phyloP scores from a whole-genome alignment of 2,797 vertebrate species.

The Siniperca scherzeri region DNA sequence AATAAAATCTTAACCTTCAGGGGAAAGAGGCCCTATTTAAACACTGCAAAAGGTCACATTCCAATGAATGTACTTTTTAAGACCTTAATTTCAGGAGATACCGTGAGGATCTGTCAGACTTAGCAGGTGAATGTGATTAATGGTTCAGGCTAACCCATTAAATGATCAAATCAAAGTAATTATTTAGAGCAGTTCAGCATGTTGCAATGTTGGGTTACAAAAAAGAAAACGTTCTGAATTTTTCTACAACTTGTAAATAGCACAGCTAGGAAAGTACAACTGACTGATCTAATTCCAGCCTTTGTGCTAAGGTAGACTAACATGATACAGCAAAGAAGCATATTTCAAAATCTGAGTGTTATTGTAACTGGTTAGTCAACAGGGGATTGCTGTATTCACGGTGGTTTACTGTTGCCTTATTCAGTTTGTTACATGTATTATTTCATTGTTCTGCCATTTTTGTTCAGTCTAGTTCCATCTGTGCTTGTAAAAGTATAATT shows the following conservation, averaged over 20 bases:
- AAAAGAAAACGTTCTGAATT: background rate
- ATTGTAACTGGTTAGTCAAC: background rate
- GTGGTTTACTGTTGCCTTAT: background rate
- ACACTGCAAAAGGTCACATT: background rate
- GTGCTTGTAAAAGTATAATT: background rate
- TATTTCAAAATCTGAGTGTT: background rate
- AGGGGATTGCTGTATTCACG: background rate
- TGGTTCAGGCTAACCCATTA: background rate
- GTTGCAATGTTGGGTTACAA: background rate
- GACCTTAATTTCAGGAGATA: background rate
- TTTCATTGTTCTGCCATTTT: background rate
- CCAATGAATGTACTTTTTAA: background rate
- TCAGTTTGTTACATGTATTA: background rate
- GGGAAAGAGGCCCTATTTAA: background rate
- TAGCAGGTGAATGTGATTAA: background rate
- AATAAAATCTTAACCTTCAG: background rate
- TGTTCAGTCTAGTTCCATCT: background rate
- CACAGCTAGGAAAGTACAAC: background rate
- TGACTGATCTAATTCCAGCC: background rate
- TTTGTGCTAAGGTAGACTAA: background rate
- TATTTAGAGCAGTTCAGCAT: background rate
- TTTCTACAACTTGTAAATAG: background rate
- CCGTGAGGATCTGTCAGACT: background rate
- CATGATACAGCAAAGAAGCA: background rate
- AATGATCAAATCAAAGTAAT: background rate